Evolutionary conservation across 2,113 vertebrate species (phyloP), one percentile per base, ranked within the genome.

Genomic region (Gambusia holbrooki): DNA sequence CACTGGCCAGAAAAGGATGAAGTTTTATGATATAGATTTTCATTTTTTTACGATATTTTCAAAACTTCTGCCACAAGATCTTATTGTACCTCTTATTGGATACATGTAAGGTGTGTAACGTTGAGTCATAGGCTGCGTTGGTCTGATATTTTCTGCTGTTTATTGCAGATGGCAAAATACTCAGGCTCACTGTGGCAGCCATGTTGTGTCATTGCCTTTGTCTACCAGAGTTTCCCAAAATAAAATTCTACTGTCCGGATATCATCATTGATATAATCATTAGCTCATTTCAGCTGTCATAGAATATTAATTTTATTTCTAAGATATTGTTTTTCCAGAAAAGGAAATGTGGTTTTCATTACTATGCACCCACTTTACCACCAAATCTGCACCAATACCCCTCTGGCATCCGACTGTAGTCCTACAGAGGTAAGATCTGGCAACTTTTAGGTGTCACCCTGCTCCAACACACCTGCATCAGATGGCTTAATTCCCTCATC

Each of bases 241-340:
- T 22, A n/a, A 66, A 35, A 13, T 37, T 37, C 9, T 25, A 17
- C 35, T 66, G 32, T 25, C 27, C 7, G 1, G 19, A 54, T n/a
- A 42, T 68, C 9, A 29, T 29, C 15, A 68, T 5, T 54, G 45
- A 33, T 33, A 33, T 35, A 35, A 35, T 35, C 8, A 9, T 35
- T 17, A 45, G 7, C 30, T 70, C 28, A 14, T 32, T 58, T 70
- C 15, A 25, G 19, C 30, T 58, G 30, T 10, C 29, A 40, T 28
- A 3, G 66, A n/a, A 27, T 17, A 27, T 8, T 5, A 2, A 28
- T 62, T 62, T 62, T 29, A 25, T 33, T 65, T 35, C 19, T 65
- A 65, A 37, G 63, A 65, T 25, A 58, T 69, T 48, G 10, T 54
- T 54, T 69, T n/a, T 54, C 45, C 67, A 22, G 67, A 22, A 69